Percentiles rank a stretch among this genome's conserved stretches.
Evolutionary conservation across 2,113 vertebrate species (phyloP).

Genomic region (Lycaon pictus): DNA sequence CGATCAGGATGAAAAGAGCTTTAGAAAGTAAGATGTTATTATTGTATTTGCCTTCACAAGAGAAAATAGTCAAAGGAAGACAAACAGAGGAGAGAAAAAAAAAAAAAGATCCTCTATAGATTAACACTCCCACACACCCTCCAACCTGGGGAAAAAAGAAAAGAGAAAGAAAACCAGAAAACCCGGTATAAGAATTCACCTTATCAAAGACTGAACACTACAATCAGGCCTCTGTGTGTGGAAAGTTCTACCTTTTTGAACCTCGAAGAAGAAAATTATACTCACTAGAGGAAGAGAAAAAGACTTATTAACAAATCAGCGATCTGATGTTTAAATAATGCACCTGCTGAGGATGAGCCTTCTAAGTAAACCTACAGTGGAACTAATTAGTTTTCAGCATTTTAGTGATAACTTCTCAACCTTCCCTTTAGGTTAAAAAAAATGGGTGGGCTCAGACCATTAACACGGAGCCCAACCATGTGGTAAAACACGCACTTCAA

Average conservation of each 20-base stretch:
- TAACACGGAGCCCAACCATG: conserved; percentile 63
- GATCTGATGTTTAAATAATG: conserved; percentile 87
- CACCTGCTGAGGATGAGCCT: conserved; percentile 87
- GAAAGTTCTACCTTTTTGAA: conserved; percentile 76
- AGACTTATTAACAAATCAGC: conserved; percentile 87
- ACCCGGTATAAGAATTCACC: conserved; percentile 75
- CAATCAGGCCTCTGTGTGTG: conserved; percentile 64
- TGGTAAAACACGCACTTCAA: conserved; percentile 81
- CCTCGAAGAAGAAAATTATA: conserved; percentile 83
- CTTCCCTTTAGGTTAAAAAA: conserved; percentile 67
- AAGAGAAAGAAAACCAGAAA: conserved; percentile 67
- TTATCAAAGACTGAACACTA: conserved; percentile 81
- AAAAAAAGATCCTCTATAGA: conserved; percentile 63
- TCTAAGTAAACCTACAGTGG: conserved; percentile 86
- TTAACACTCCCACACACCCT: conserved; percentile 71
- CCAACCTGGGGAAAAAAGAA: conserved; percentile 47
- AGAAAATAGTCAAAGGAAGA: conserved; percentile 80
- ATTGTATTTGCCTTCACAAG: conserved; percentile 80
- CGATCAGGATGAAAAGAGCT: conserved; percentile 73
- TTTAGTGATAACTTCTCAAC: conserved; percentile 80
- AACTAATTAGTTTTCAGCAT: conserved; percentile 86
- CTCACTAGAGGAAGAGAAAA: conserved; percentile 81
- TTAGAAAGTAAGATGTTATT: conserved; percentile 80
- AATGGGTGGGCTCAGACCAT: conserved; percentile 61
- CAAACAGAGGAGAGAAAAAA: conserved; percentile 54